Base-by-base conservation (phyloP, 2,113 vertebrate species). In the Sterrhoptilus dennistouni region DNA sequence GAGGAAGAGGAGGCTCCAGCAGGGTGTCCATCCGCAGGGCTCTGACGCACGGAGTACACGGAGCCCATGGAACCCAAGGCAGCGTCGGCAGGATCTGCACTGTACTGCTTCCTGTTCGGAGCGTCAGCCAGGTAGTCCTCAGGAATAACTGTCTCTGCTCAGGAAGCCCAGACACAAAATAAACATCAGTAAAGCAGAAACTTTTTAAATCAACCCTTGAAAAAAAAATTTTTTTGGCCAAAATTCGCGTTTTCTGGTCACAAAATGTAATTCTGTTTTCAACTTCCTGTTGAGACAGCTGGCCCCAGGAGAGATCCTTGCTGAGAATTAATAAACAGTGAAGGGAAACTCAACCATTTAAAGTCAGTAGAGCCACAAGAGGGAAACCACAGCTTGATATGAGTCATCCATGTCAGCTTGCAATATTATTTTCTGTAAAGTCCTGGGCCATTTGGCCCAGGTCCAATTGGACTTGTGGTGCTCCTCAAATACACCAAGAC, bases 121-220 rank as follows among this genome's bases (percentile, higher is more conserved):
- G 98, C 94, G 28, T 98, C 98, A 28, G 85, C 97, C 79, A 98
- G 93, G 94, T 98, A 98, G 93, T 99, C 98, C 86, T 98, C 99
- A 12, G 98, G 97, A 96, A 98, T 83, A 11, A 97, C 96, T 1
- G 98, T 98, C 96, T 98, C 98, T 97, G 98, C 97, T 98, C 89
- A 78, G 81, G 61, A 96, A 89, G 38, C 33, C 53, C 94, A 59
- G 57, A 54, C 61, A 91, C 68, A 95, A 87, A 95, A 81, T 22
- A 89, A 53, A 90, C 38, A 44, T 93, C 77, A 96, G 70, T 79
- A 66, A 85, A 85, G 52, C 22, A 79, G 38, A 71, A 59, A 4
- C 4, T 21, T 24, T 63, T 77, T 44, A 11, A 82, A 84, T 65
- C 75, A 52, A 87, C 4, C 19, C 49, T 50, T 56, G 7, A 12